A percentile compares a stretch with the other conserved stretches of the same genome.
phyloP scores from a whole-genome alignment of 2,113 vertebrate species.

The Strix uralensis region DNA sequence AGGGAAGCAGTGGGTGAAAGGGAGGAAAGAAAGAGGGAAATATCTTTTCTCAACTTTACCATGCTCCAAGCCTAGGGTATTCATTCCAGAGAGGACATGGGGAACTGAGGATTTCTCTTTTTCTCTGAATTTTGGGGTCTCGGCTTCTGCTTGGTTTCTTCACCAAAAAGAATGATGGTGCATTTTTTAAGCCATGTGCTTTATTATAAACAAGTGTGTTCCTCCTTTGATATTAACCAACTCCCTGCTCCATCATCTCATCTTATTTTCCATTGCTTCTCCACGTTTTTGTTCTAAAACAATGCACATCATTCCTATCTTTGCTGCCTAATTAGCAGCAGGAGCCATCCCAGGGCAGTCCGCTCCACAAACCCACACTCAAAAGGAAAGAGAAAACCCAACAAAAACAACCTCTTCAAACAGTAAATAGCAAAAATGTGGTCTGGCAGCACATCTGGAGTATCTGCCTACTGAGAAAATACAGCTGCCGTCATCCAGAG shows the following conservation, averaged over 20 bases:
- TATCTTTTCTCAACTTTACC: background rate
- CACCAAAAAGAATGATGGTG: background rate
- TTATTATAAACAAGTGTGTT: constrained; percentile 19
- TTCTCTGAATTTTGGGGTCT: background rate
- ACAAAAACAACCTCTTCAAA: constrained; percentile 46
- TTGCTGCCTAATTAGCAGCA: constrained; percentile 42
- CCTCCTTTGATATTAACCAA: constrained; percentile 8
- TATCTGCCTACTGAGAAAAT: constrained; percentile 50
- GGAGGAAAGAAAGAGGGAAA: background rate
- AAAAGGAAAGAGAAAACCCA: constrained; percentile 27
- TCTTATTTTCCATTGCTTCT: constrained; percentile 33
- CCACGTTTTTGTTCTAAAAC: constrained; percentile 30
- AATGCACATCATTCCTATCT: constrained; percentile 31
- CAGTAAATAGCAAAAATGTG: constrained; percentile 44
- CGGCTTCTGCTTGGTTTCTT: constrained; percentile 15
- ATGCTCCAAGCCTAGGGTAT: background rate
- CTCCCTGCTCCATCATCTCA: background rate
- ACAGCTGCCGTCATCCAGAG: constrained; percentile 28
- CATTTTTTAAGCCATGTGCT: background rate
- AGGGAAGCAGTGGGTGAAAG: background rate
- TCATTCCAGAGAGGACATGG: background rate
- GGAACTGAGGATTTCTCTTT: background rate
- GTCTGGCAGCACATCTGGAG: constrained; percentile 41
- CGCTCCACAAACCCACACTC: background rate
- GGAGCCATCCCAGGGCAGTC: constrained; percentile 5